phyloP scores from a whole-genome alignment of 2,888 invertebrate species.

The Pheosia tremula region DNA sequence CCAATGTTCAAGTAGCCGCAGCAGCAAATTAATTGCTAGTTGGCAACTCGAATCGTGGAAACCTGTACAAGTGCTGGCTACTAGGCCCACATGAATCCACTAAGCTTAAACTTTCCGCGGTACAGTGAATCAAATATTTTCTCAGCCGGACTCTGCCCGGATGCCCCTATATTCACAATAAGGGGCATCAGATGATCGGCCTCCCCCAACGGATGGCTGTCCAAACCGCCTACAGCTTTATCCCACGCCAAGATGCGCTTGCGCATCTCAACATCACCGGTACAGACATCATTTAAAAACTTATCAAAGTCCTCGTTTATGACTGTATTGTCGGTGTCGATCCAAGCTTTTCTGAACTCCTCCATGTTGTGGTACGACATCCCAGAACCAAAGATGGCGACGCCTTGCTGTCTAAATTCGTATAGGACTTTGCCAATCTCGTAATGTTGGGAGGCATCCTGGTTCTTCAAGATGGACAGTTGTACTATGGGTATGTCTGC shows the following conservation, averaged over 20 bases:
- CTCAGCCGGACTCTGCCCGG: constrained; percentile 40
- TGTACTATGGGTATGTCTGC: constrained; percentile 57
- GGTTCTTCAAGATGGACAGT: constrained; percentile 52
- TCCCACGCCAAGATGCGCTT: constrained; percentile 44
- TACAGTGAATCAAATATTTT: constrained; percentile 48
- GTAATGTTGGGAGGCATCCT: constrained; percentile 49
- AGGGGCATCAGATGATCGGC: constrained; percentile 61
- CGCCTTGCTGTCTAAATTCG: constrained; percentile 48
- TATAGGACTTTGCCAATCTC: constrained; percentile 49
- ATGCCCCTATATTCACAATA: constrained; percentile 52
- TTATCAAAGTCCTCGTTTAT: constrained; percentile 26
- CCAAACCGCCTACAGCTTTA: constrained; percentile 33
- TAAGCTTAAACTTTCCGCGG: constrained; percentile 44
- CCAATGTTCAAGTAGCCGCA: no score
- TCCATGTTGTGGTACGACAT: constrained; percentile 45
- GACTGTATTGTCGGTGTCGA: constrained; percentile 8
- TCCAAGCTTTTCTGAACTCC: constrained; percentile 14
- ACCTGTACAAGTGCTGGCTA: no score
- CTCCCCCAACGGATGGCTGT: constrained; percentile 45
- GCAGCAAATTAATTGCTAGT: no score
- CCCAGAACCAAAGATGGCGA: constrained; percentile 58
- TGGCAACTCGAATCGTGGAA: no score
- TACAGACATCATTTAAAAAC: constrained; percentile 28
- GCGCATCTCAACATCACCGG: constrained; percentile 46
- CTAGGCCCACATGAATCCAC: constrained; percentile 50